Percentiles rank a stretch among this genome's conserved stretches.
Evolutionary conservation across 2,888 invertebrate genomes (phyloP).

Genomic region (Drosophila barbarae): DNA sequence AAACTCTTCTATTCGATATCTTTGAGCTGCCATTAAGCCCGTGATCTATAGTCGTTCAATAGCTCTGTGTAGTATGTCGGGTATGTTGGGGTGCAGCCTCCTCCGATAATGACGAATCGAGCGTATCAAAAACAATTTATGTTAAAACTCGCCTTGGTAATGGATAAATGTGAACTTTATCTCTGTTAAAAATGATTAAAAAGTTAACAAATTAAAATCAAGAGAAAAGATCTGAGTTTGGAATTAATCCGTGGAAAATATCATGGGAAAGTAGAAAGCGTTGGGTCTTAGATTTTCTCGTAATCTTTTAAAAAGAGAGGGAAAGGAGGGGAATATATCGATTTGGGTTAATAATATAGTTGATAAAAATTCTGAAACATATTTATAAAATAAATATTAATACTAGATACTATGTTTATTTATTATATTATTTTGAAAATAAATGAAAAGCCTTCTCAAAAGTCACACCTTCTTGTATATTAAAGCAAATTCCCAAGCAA

Average conservation of each 20-base stretch:
- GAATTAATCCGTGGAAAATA: constrained; percentile 9
- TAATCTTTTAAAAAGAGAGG: neutral
- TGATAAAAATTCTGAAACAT: too few species aligned
- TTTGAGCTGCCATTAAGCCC: constrained; percentile 57
- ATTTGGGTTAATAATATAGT: neutral
- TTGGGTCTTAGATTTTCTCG: neutral
- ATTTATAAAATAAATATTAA: too few species aligned
- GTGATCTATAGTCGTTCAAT: constrained; percentile 64
- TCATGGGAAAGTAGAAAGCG: constrained; percentile 35
- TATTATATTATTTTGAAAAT: too few species aligned
- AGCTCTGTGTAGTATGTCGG: constrained; percentile 21
- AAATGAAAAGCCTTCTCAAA: neutral
- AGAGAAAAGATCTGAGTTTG: constrained; percentile 4
- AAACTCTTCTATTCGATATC: constrained; percentile 34
- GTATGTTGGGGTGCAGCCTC: constrained; percentile 35
- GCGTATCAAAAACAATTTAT: constrained; percentile 35
- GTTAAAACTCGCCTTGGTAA: constrained; percentile 30
- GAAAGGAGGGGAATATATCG: neutral
- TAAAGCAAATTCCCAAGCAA: neutral
- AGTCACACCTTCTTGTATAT: neutral
- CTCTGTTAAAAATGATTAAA: constrained; percentile 27
- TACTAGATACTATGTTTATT: too few species aligned
- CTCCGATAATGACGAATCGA: constrained; percentile 14
- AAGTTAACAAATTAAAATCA: constrained; percentile 21
- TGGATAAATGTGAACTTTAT: constrained; percentile 38